Conservation (phyloP, 2,888 invertebrate species). For the Catonia carolina region DNA sequence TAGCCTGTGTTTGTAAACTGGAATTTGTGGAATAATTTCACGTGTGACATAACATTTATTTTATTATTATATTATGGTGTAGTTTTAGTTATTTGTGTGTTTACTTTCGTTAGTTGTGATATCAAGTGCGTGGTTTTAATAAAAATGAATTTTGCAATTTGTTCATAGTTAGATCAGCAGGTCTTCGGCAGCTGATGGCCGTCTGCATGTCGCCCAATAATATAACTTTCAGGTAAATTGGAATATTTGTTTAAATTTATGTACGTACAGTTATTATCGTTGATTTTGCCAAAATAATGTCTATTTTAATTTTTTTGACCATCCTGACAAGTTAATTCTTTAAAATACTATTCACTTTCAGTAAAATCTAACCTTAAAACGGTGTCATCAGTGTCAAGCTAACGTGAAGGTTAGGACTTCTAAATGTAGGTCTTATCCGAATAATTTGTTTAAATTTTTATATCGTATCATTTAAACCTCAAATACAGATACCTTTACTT, state of each 20-base stretch:
- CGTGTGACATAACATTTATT: constrained; percentile 17
- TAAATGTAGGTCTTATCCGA: constrained; percentile 1
- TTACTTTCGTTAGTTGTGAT: background rate
- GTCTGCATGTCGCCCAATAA: constrained; percentile 25
- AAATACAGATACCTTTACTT: too few species aligned
- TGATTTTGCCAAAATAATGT: too few species aligned
- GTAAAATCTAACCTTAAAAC: constrained; percentile 25
- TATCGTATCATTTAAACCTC: too few species aligned
- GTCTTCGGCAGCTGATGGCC: constrained; percentile 27
- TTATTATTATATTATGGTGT: constrained; percentile 13
- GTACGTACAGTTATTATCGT: background rate
- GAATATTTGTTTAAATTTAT: background rate
- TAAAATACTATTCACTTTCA: background rate
- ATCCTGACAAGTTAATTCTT: too few species aligned
- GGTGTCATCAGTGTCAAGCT: constrained; percentile 23
- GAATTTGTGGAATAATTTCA: constrained; percentile 22
- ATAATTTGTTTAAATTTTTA: background rate
- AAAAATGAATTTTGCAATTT: constrained; percentile 18
- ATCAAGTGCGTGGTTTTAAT: too few species aligned
- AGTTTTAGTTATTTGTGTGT: constrained; percentile 12
- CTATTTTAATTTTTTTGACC: too few species aligned
- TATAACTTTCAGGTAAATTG: constrained; percentile 23
- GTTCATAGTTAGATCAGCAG: constrained; percentile 26
- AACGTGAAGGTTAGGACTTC: constrained; percentile 24
- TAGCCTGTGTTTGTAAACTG: constrained; percentile 26